Evolutionary conservation across 2,888 invertebrate genomes (phyloP), one percentile per base, ranked within the genome.

Genomic region (Scaeva pyrastri): DNA sequence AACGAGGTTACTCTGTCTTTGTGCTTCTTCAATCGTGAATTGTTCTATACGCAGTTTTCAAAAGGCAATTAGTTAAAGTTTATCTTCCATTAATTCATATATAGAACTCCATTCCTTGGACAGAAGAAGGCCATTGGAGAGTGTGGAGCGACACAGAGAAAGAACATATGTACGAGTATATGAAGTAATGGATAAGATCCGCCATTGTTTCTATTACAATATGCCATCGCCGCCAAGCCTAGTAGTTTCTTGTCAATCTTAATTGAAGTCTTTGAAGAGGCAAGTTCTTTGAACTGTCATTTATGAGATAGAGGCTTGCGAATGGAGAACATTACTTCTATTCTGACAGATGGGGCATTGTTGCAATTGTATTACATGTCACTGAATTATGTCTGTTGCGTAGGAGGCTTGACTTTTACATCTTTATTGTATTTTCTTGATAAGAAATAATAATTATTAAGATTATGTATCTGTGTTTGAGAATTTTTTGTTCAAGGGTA

Each of bases 231-330:
- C 76, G 48, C 60, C 48, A 48, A 50, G 43, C 48, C n/a, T n/a
- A 58, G 55, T 74, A 31, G 16, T 71, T 16, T 48, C 60, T 79
- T 84, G 83, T 74, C 78, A 74, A 79, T 84, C 84, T 79, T 79
- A 79, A 84, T 84, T 84, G 74, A 75, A 74, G 68, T 72, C 52
- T 66, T 58, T 16, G 31, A 62, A 50, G n/a, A n/a, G 41, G 62
- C 21, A 43, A 74, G 79, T 79, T 84, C 58, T 52, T 80, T 84
- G 84, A 84, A 79, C 84, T 14, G n/a, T 60, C 41, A 12, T 14
- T n/a, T 19, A 48, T 48, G 0, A 14, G 8, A 10, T 16, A 19
- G 26, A 66, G 14, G 12, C n/a, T 16, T 16, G 56, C 66, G 50
- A n/a, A 36, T 58, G 21, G 74, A 48, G 62, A 66, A 16, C n/a